Percentiles rank a stretch among this genome's conserved stretches.
phyloP scores from a whole-genome alignment of 2,113 vertebrate genomes.

The Scartelaos histophorus region DNA sequence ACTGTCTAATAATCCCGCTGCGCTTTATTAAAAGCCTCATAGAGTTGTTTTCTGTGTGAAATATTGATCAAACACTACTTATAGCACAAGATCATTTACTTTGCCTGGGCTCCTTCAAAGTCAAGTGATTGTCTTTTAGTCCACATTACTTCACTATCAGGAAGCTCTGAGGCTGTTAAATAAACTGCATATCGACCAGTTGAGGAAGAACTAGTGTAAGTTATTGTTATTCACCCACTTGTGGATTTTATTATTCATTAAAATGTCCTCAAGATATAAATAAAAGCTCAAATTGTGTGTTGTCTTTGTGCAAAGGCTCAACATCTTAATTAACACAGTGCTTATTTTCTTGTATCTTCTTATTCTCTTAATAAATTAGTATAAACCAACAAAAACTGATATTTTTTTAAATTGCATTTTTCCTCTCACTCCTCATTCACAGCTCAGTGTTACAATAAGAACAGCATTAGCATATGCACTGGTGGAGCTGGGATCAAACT shows the following conservation, averaged over 20 bases:
- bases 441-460: no score
- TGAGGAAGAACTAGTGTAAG: not conserved
- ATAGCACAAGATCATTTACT: not conserved
- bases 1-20: not conserved
- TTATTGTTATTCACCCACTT: not conserved
- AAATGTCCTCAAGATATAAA: not conserved
- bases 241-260: not conserved
- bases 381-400: not conserved
- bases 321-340: not conserved
- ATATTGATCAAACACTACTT: constrained; percentile 10
- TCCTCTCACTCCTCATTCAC: no score
- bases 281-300: not conserved
- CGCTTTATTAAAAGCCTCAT: constrained; percentile 14
- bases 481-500: no score
- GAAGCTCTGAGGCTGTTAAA: not conserved
- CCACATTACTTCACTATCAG: constrained; percentile 5
- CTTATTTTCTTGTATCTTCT: not conserved
- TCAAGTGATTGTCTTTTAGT: constrained; percentile 2
- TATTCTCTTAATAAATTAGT: not conserved
- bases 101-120: not conserved
- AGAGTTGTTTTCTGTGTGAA: constrained; percentile 5
- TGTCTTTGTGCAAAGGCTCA: not conserved
- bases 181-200: not conserved
- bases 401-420: no score
- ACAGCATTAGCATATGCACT: no score